Evolutionary conservation across 2,113 vertebrate species (phyloP).

Genomic region (Bubo bubo): DNA sequence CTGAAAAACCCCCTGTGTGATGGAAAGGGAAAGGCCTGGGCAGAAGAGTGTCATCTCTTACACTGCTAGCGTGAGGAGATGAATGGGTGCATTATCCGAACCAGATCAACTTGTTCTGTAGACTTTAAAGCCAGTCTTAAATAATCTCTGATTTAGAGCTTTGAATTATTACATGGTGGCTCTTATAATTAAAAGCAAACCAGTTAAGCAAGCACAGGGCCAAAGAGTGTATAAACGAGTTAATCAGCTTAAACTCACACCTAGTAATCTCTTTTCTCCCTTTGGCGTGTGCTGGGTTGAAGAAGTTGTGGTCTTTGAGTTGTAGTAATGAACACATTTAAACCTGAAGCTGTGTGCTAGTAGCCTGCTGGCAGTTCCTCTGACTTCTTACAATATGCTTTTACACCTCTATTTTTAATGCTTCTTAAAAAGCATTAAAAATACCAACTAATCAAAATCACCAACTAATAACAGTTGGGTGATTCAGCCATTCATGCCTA

Average conservation of each 20-base stretch:
- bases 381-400: background rate
- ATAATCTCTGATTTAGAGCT: background rate
- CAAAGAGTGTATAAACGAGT: background rate
- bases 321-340: background rate
- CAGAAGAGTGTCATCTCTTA: background rate
- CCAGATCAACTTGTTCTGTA: background rate
- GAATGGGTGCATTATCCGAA: background rate
- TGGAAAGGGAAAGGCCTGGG: background rate
- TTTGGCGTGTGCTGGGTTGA: rapidly evolving
- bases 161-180: background rate
- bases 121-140: background rate
- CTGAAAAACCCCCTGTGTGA: background rate
- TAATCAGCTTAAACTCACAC: background rate
- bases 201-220: background rate
- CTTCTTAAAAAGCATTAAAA: background rate
- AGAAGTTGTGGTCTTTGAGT: background rate
- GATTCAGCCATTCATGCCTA: background rate
- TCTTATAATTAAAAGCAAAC: constrained; percentile 13
- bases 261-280: background rate
- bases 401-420: background rate
- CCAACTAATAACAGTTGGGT: background rate
- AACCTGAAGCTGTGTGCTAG: background rate
- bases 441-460: too few species aligned
- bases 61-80: background rate
- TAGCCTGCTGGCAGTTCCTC: background rate